These are phyloP conservation scores for Leptopilina syphax DNA, from an alignment of 2,888 invertebrate genomes.

Conservation along the genomic window DNA sequence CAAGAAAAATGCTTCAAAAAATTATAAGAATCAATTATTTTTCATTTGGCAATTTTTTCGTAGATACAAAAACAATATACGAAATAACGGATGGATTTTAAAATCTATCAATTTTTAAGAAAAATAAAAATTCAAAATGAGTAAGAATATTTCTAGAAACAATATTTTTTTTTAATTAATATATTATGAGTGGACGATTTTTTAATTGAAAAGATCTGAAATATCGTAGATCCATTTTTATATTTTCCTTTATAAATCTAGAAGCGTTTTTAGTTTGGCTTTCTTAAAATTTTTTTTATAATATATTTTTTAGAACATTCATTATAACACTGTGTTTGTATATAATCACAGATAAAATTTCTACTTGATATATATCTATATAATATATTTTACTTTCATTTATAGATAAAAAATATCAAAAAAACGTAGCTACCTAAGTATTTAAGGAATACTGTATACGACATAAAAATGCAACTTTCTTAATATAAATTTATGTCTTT, in stretches of 20 bases:
- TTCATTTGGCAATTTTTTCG: too few species aligned
- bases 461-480: conserved; percentile 1
- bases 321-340: conserved; percentile 11
- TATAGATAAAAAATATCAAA: background rate
- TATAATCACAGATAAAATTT: conserved; percentile 30
- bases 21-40: too few species aligned
- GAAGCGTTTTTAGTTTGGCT: conserved; percentile 17
- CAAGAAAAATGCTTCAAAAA: too few species aligned
- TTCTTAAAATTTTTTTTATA: background rate
- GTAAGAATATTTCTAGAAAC: background rate
- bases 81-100: too few species aligned
- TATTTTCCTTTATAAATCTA: background rate
- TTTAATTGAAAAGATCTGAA: background rate
- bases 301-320: conserved; percentile 14
- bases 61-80: too few species aligned
- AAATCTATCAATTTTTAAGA: too few species aligned
- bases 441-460: background rate
- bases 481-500: too few species aligned
- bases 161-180: background rate
- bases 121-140: too few species aligned
- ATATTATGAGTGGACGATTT: background rate
- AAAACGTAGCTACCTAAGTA: background rate
- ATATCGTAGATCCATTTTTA: background rate
- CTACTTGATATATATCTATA: conserved; percentile 3
- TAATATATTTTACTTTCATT: background rate